These are phyloP conservation scores for Manis pentadactyla DNA, from an alignment of 2,797 vertebrate genomes.

Conservation along the genomic window DNA sequence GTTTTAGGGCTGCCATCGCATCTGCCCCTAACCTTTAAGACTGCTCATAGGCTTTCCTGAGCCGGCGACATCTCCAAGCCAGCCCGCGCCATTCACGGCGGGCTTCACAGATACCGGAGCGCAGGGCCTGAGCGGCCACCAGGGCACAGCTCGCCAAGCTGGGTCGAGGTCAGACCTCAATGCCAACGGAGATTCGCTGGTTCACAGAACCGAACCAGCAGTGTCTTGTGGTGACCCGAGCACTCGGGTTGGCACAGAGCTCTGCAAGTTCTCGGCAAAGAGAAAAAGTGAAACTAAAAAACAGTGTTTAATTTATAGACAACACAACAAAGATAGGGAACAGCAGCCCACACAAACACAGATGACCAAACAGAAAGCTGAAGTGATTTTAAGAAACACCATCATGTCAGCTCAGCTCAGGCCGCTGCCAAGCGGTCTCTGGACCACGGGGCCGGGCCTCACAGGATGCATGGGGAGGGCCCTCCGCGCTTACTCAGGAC, in stretches of 20 bases:
- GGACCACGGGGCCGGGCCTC: not conserved
- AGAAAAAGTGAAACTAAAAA: constrained; percentile 53
- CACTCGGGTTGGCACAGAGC: constrained; percentile 72
- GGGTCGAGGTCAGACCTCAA: constrained; percentile 85
- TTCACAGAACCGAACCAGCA: constrained; percentile 85
- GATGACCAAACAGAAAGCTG: not conserved
- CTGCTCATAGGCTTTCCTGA: not conserved
- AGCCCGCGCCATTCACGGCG: constrained; percentile 58
- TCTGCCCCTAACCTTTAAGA: not conserved
- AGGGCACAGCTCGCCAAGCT: constrained; percentile 82
- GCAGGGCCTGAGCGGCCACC: constrained; percentile 60
- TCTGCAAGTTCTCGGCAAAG: constrained; percentile 73
- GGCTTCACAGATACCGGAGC: constrained; percentile 50
- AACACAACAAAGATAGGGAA: not conserved
- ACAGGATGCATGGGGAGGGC: not conserved
- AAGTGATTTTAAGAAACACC: not conserved
- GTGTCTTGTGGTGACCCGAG: constrained; percentile 86
- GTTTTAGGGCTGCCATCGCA: not conserved
- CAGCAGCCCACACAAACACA: not conserved
- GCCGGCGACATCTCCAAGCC: not conserved
- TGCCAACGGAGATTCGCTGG: constrained; percentile 88
- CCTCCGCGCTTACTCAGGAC: not conserved
- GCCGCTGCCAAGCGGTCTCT: not conserved
- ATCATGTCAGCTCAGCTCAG: not conserved
- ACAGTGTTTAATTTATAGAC: constrained; percentile 64